A percentile compares a stretch with the other conserved stretches of the same genome.
phyloP scores from a whole-genome alignment of 53 echinoderm and acorn worm genomes.

The Crossaster papposus region DNA sequence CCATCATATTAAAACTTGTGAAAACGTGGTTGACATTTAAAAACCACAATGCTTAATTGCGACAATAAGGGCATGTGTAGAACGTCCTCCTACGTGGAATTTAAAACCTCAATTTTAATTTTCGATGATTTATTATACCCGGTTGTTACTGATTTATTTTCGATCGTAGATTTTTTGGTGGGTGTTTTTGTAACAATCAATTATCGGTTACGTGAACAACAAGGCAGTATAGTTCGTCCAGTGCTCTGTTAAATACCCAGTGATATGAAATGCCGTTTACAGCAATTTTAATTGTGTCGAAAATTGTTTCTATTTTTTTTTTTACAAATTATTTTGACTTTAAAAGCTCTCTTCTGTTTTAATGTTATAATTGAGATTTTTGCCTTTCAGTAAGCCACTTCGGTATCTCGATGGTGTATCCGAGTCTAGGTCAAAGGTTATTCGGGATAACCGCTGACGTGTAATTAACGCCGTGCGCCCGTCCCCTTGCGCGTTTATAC shows the following conservation, averaged over 20 bases:
- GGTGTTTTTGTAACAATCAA: not conserved
- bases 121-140: constrained; percentile 4
- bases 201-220: not conserved
- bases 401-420: too few species aligned
- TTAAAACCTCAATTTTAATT: constrained; percentile 6
- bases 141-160: not conserved
- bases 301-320: too few species aligned
- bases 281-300: not conserved
- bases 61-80: not conserved
- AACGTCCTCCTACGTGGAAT: not conserved
- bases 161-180: not conserved
- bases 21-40: not conserved
- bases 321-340: too few species aligned
- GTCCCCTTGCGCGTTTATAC: too few species aligned
- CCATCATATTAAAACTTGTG: not conserved
- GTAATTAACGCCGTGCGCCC: too few species aligned
- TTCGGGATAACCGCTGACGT: too few species aligned
- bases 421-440: too few species aligned
- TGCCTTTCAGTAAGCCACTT: too few species aligned
- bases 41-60: not conserved
- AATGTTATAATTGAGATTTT: too few species aligned
- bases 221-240: not conserved
- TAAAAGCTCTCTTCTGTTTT: too few species aligned
- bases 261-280: not conserved
- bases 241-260: not conserved